Evolutionary conservation across 2,888 invertebrate species (phyloP).

Genomic region (Ochropleura leucogaster): DNA sequence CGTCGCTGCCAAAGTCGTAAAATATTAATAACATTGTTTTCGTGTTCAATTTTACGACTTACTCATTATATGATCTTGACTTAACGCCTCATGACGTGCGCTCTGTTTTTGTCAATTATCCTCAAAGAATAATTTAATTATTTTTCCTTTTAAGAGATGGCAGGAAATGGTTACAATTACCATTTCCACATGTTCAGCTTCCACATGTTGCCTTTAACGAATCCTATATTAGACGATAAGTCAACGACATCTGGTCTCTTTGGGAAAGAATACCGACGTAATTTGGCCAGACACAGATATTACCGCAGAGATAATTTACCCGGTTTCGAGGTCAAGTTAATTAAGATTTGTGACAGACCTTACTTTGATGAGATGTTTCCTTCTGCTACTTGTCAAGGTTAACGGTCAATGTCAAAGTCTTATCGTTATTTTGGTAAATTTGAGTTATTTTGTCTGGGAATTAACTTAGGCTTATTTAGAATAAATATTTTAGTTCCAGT

Average conservation of each 20-base stretch:
- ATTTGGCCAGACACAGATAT: constrained; percentile 16
- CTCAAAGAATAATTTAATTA: not conserved
- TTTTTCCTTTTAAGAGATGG: not conserved
- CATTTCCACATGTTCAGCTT: constrained; percentile 24
- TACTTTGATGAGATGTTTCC: constrained; percentile 49
- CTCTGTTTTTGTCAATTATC: constrained; percentile 1
- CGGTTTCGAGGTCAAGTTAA: constrained; percentile 26
- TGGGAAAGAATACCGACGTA: constrained; percentile 7
- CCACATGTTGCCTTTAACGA: not conserved
- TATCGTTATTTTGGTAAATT: constrained; percentile 17
- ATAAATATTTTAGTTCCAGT: not conserved
- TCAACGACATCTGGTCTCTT: not conserved
- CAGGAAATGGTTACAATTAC: constrained; percentile 11
- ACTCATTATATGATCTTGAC: constrained; percentile 19
- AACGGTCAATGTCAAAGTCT: constrained; percentile 24
- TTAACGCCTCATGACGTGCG: not conserved
- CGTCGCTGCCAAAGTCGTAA: not conserved
- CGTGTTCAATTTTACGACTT: constrained; percentile 10
- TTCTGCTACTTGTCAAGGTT: constrained; percentile 44
- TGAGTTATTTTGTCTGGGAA: not conserved
- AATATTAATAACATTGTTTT: constrained; percentile 18
- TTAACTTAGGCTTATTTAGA: not conserved
- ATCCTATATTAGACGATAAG: not conserved
- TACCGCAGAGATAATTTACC: constrained; percentile 37
- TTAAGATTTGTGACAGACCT: constrained; percentile 44